Evolutionary conservation across 2,888 invertebrate species (phyloP).

Genomic region (Julus scandinavius): DNA sequence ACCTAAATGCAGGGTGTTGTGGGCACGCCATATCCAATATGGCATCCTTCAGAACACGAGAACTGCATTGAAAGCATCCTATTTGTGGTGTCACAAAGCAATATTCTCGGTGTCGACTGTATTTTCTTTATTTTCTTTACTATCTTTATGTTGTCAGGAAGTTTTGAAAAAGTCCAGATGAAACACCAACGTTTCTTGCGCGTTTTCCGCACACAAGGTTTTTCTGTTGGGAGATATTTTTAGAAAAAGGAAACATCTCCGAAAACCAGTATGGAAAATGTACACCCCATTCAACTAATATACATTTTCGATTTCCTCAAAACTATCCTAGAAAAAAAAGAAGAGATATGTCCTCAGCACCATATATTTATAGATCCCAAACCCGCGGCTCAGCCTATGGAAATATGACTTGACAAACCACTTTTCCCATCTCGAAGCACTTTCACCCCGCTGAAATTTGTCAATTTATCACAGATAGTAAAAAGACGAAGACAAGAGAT

Average conservation of each 20-base stretch:
- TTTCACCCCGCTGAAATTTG: constrained; percentile 26
- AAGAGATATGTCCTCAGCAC: neutral
- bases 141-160: neutral
- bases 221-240: neutral
- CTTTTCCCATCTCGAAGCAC: constrained; percentile 34
- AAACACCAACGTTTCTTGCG: neutral
- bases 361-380: neutral
- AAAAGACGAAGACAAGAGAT: constrained; percentile 39
- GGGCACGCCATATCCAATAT: no score
- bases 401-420: neutral
- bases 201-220: neutral
- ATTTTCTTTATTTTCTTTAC: neutral
- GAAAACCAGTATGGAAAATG: neutral
- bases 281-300: neutral
- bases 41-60: no score
- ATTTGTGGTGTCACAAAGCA: neutral
- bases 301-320: neutral
- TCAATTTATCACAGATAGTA: constrained; percentile 38
- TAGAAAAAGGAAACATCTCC: neutral
- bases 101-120: neutral
- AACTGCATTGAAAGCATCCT: neutral
- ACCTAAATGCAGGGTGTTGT: no score
- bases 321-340: neutral
- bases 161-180: constrained; percentile 1
- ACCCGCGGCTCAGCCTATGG: neutral